These are phyloP conservation scores for Pseudochaenichthys georgianus DNA, from an alignment of 2,797 vertebrate species.

Conservation along the genomic window DNA sequence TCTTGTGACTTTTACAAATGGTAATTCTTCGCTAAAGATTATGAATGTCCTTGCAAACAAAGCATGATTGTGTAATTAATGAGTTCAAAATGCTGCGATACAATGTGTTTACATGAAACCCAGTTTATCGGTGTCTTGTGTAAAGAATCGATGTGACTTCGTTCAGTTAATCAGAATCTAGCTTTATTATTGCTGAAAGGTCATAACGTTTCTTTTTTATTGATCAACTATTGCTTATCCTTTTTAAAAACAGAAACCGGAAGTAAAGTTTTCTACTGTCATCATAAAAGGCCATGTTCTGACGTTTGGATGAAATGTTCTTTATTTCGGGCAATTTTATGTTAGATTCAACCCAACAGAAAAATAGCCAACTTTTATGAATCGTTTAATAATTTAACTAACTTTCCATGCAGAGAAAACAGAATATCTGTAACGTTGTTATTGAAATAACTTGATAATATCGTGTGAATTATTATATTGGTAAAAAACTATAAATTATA, in stretches of 20 bases:
- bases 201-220: not conserved
- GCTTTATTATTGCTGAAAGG: not conserved
- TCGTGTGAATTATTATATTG: not conserved
- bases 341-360: too few species aligned
- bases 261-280: not conserved
- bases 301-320: not conserved
- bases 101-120: not conserved
- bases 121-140: not conserved
- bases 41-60: too few species aligned
- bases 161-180: not conserved
- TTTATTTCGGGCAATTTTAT: not conserved
- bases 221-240: not conserved
- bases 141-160: not conserved
- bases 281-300: not conserved
- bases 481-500: not conserved
- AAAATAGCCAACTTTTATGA: too few species aligned
- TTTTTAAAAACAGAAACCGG: not conserved
- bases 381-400: too few species aligned
- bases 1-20: not conserved
- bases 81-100: too few species aligned
- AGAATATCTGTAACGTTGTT: too few species aligned
- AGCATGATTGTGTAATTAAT: too few species aligned
- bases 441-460: not conserved
- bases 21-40: rapidly evolving
- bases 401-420: too few species aligned